phyloP scores from a whole-genome alignment of 2,888 invertebrate species.

The Balanococcus diminutus region DNA sequence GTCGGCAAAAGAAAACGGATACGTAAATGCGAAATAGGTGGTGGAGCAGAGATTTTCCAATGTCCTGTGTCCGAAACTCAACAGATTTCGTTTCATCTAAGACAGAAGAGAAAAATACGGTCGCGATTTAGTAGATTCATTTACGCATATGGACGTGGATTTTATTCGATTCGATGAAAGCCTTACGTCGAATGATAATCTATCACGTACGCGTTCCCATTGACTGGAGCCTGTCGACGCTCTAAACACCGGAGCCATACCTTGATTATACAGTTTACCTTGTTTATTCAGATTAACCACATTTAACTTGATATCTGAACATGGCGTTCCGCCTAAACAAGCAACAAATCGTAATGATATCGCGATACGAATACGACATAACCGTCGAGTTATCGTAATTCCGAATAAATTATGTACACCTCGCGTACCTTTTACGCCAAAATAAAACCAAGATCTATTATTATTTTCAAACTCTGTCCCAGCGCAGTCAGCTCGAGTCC shows the following conservation, averaged over 20 bases:
- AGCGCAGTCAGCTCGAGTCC: conserved; percentile 88
- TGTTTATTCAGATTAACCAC: conserved; percentile 88
- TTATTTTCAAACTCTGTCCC: conserved; percentile 88
- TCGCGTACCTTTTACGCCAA: conserved; percentile 72
- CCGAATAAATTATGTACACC: too few relatives aligned
- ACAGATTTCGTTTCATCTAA: conserved; percentile 57
- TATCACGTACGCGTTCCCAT: conserved; percentile 84
- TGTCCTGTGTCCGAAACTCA: conserved; percentile 75
- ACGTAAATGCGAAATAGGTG: conserved; percentile 89
- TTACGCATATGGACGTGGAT: not conserved
- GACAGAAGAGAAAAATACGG: not conserved
- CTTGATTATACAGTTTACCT: conserved; percentile 88
- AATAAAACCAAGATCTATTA: conserved; percentile 92
- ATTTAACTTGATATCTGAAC: conserved; percentile 74
- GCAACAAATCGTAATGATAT: not conserved
- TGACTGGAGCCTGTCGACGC: conserved; percentile 67
- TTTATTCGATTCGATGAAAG: too few relatives aligned
- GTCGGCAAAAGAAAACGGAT: conserved; percentile 85
- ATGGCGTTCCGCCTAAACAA: conserved; percentile 64
- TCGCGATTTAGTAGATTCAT: too few relatives aligned
- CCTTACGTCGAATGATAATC: conserved; percentile 76
- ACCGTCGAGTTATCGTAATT: not conserved
- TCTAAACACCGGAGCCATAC: conserved; percentile 83
- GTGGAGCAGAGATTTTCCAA: conserved; percentile 74
- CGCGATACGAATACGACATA: too few relatives aligned